A percentile compares a stretch with the other conserved stretches of the same genome.
Evolutionary conservation across 2,113 vertebrate species (phyloP).

Genomic region (Epinephelus lanceolatus): DNA sequence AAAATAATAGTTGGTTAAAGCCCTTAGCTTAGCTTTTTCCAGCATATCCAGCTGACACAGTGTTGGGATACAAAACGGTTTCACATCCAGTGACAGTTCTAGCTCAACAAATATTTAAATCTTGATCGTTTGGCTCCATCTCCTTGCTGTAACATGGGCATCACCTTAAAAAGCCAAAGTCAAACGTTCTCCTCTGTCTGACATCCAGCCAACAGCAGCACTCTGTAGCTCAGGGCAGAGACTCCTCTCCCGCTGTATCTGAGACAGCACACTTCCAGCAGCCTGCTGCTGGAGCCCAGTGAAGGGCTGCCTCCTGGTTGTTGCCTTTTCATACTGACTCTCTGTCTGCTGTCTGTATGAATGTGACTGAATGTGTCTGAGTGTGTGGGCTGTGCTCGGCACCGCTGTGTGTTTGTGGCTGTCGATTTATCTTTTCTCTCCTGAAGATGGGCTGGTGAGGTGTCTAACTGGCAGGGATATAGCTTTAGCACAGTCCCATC

Average conservation of each 20-base stretch:
- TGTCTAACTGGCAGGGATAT: conserved; percentile 23
- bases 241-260: conserved; percentile 20
- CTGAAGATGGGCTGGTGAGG: conserved; percentile 18
- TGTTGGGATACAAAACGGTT: neutral
- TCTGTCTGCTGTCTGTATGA: conserved; percentile 42
- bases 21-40: neutral
- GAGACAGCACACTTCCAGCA: conserved; percentile 5
- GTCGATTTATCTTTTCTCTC: conserved; percentile 43
- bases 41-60: too few species aligned
- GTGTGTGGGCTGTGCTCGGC: conserved; percentile 58
- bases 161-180: neutral
- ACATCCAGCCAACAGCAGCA: neutral
- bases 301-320: conserved; percentile 43
- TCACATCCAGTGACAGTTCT: neutral
- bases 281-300: conserved; percentile 18
- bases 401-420: conserved; percentile 37
- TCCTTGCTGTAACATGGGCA: neutral
- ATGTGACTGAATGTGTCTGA: conserved; percentile 40
- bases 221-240: neutral
- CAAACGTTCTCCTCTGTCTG: conserved; percentile 10
- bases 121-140: neutral
- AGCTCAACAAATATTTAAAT: neutral
- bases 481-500: conserved; percentile 22
- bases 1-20: neutral
- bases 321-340: conserved; percentile 53